Evolutionary conservation across 2,888 invertebrate genomes (phyloP).

Genomic region (Ashinkailepas kermadecensis): DNA sequence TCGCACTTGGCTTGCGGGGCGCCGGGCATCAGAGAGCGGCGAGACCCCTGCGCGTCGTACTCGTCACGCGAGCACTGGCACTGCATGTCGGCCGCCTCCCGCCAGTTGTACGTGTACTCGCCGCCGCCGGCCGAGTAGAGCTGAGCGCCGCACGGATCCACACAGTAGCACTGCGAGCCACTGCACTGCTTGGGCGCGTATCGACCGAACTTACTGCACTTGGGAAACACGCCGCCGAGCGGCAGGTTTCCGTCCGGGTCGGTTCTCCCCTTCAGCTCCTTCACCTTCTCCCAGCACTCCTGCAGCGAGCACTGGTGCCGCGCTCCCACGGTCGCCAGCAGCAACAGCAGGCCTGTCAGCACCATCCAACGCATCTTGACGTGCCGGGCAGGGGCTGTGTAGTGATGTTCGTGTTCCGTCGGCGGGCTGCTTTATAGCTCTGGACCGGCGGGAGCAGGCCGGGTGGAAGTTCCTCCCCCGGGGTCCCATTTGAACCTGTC

Average conservation of each 20-base stretch:
- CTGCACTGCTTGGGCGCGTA: not conserved
- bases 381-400: too few relatives aligned
- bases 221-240: not conserved
- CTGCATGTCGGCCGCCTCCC: not conserved
- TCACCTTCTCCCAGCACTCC: not conserved
- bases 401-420: too few relatives aligned
- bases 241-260: not conserved
- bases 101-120: not conserved
- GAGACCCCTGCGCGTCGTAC: not conserved
- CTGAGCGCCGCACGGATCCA: not conserved
- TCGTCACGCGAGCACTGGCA: not conserved
- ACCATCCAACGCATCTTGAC: too few relatives aligned
- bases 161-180: not conserved
- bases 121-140: not conserved
- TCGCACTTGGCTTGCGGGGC: not conserved
- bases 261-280: not conserved
- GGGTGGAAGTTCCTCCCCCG: too few relatives aligned
- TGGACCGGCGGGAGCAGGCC: too few relatives aligned
- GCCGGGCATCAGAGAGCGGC: not conserved
- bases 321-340: not conserved
- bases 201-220: not conserved
- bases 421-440: too few relatives aligned
- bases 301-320: not conserved
- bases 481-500: too few relatives aligned
- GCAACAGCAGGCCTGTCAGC: not conserved